Base-by-base conservation (phyloP, 1,140 invertebrate species). In the Acromyrmex charruanus region DNA sequence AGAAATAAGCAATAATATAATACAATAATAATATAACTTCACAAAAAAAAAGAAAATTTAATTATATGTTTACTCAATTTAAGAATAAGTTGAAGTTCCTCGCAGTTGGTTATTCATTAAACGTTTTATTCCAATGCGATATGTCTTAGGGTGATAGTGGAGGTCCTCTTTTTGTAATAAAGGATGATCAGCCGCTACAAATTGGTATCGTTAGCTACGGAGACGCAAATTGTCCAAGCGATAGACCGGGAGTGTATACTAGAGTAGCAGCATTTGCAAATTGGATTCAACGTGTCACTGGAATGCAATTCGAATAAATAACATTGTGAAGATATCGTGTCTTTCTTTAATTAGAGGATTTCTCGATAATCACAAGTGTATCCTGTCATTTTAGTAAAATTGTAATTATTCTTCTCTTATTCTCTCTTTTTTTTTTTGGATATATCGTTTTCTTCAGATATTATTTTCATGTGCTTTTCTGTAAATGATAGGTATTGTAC, bases 191-290 rank as follows among this genome's bases (percentile, higher is more conserved):
- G 5, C 82, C 87, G 1, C 1, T 93, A 14, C 92, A 93, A 85
- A 65, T 93, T 16, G 92, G 91, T 28, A 88, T 93, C 10, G 92
- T 93, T 0, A 92, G 91, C 58, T 92, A 92, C 58, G 91, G 91
- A 31, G 91, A 93, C n/a, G 58, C 53, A 3, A 31, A 81, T 35
- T 93, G 92, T 77, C 92, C 92, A 0, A 92, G 91, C 21, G 18
- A 25, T 18, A 85, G 31, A 39, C 92, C 92, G 2, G 88, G 91
- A 0, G 90, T 92, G 2, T 93, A 89, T 39, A 85, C 92, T 0
- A 84, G 87, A 55, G 79, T 92, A 6, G 59, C 51, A 0, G 49
- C 10, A 4, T 89, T 79, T 14, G 16, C 53, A 0, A 35, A 31
- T 14, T 89, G 87, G 82, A 89, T 89, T 3, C 9, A 39, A 65